phyloP scores from a whole-genome alignment of 64 coral and sea anemone genomes.

The Astreopora myriophthalma region DNA sequence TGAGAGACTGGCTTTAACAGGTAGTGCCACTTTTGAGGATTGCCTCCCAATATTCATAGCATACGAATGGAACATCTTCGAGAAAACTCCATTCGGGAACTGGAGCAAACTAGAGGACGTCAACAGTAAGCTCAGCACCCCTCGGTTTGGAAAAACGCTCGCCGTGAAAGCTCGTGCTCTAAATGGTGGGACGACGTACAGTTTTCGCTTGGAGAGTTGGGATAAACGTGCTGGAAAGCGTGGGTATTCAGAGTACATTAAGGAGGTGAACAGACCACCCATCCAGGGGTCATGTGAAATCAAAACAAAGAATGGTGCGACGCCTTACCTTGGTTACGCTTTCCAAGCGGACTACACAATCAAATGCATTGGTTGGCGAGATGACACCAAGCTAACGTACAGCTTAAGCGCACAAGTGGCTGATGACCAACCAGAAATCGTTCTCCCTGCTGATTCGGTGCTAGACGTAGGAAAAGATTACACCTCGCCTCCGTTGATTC shows the following conservation, averaged over 20 bases:
- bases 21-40: neutral
- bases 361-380: slow-evolving; percentile 20
- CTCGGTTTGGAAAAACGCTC: neutral
- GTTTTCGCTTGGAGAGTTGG: slow-evolving; percentile 19
- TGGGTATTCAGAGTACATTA: slow-evolving; percentile 31
- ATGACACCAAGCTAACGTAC: slow-evolving; percentile 24
- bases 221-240: neutral
- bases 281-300: neutral
- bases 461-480: neutral
- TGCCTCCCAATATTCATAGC: neutral
- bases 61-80: slow-evolving; percentile 17
- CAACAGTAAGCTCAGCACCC: neutral
- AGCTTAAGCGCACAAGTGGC: neutral
- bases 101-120: neutral
- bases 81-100: neutral
- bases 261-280: slow-evolving; percentile 6
- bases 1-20: slow-evolving; percentile 30
- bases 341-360: neutral
- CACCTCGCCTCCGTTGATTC: neutral
- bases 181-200: slow-evolving; percentile 31
- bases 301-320: neutral
- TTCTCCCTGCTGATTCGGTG: neutral
- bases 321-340: slow-evolving; percentile 1
- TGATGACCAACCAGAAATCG: neutral
- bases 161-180: slow-evolving; percentile 21